Percentiles rank a stretch among this genome's conserved stretches.
Evolutionary conservation across 2,888 invertebrate species (phyloP).

Genomic region (Lottia scabra): DNA sequence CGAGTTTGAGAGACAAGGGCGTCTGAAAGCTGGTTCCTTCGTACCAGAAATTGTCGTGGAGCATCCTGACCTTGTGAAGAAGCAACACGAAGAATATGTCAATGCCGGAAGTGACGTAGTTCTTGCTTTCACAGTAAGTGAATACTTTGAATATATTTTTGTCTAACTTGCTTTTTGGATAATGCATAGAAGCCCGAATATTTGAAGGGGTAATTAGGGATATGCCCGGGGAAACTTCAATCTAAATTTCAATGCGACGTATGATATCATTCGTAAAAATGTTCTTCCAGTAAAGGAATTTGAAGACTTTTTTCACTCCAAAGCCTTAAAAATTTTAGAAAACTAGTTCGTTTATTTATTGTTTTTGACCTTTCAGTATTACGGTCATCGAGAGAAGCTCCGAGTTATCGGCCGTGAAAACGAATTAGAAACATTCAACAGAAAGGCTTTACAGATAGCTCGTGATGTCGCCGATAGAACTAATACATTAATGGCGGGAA

Average conservation of each 20-base stretch:
- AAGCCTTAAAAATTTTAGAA: too few species aligned
- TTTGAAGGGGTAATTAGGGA: too few species aligned
- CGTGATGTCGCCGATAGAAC: slow-evolving; percentile 61
- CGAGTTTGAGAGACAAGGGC: slow-evolving; percentile 61
- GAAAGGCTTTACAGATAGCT: slow-evolving; percentile 59
- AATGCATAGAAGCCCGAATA: too few species aligned
- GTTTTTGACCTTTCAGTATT: slow-evolving; percentile 35
- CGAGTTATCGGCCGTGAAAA: slow-evolving; percentile 47
- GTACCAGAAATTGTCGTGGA: slow-evolving; percentile 62
- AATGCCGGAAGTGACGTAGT: slow-evolving; percentile 66
- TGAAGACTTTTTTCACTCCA: too few species aligned
- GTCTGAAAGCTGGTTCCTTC: slow-evolving; percentile 53
- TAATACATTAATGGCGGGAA: slow-evolving; percentile 64
- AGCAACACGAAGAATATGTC: slow-evolving; percentile 62
- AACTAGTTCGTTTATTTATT: too few species aligned
- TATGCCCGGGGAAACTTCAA: too few species aligned
- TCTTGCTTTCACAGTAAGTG: slow-evolving; percentile 62
- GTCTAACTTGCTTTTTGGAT: too few species aligned
- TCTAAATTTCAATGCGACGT: too few species aligned
- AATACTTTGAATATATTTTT: too few species aligned
- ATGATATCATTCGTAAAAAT: too few species aligned
- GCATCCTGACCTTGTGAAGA: slow-evolving; percentile 54
- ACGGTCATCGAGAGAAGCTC: slow-evolving; percentile 50
- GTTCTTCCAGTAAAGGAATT: too few species aligned
- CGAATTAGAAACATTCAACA: slow-evolving; percentile 59